Conservation (phyloP, 2,113 vertebrate species). For the Aptenodytes patagonicus region DNA sequence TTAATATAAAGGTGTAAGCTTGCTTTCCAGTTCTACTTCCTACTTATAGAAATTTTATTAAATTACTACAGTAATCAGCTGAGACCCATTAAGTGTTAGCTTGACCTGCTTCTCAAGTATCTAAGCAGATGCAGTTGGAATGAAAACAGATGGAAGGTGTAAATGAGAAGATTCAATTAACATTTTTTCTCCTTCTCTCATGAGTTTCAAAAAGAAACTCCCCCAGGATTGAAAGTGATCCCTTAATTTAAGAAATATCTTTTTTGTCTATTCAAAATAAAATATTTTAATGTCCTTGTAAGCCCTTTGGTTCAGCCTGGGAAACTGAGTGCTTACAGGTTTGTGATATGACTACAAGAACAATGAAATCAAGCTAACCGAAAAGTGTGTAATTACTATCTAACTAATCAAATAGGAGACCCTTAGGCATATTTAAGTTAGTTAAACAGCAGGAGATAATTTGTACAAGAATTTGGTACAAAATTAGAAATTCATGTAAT, state of each 20-base stretch:
- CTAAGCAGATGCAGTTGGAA: constrained; percentile 69
- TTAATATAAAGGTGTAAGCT: neutral
- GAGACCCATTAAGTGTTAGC: constrained; percentile 59
- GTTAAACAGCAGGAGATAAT: neutral
- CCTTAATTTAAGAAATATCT: constrained; percentile 48
- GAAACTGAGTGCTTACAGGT: neutral
- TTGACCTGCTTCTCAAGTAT: constrained; percentile 67
- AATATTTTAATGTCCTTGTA: constrained; percentile 5
- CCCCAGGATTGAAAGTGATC: constrained; percentile 35
- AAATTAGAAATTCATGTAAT: neutral
- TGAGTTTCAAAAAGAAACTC: constrained; percentile 49
- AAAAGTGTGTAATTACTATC: neutral
- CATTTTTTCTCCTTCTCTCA: constrained; percentile 41
- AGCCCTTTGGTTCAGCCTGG: neutral
- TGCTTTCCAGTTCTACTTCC: neutral
- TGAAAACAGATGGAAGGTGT: constrained; percentile 72
- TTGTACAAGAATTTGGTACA: neutral
- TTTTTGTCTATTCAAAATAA: constrained; percentile 19
- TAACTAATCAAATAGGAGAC: neutral
- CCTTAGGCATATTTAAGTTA: neutral
- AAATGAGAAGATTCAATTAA: constrained; percentile 76
- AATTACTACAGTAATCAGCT: constrained; percentile 64
- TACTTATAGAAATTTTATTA: constrained; percentile 54
- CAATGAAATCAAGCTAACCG: neutral
- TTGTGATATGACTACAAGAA: neutral